Evolutionary conservation across 2,113 vertebrate species (phyloP).

Genomic region (Charina bottae): DNA sequence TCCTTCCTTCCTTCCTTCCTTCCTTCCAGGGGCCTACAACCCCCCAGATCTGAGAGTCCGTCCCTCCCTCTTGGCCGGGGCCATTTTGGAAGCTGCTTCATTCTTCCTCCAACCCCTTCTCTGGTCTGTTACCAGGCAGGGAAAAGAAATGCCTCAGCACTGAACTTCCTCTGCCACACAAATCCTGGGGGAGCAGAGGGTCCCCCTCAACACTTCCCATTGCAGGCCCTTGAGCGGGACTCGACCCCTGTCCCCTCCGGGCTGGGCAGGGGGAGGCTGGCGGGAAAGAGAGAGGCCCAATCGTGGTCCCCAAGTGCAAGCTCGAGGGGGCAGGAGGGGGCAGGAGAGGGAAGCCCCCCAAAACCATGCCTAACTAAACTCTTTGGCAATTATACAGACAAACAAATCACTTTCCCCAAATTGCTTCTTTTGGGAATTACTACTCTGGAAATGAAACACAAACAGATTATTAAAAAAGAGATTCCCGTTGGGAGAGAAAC

Average conservation of each 20-base stretch:
- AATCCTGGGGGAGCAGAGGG: not conserved
- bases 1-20: not conserved
- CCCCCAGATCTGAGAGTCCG: too few relatives aligned
- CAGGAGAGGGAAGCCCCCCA: conserved; percentile 21
- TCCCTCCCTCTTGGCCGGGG: too few relatives aligned
- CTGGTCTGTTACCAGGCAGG: too few relatives aligned
- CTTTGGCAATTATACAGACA: conserved; percentile 88
- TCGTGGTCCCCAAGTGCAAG: not conserved
- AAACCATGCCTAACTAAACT: conserved; percentile 80
- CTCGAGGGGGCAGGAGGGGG: conserved; percentile 58
- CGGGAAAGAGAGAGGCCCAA: not conserved
- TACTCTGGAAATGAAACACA: conserved; percentile 93
- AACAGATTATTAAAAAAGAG: conserved; percentile 96
- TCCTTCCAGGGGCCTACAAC: not conserved
- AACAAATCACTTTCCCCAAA: conserved; percentile 92
- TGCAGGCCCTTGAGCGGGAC: not conserved
- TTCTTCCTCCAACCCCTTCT: too few relatives aligned
- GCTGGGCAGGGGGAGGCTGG: not conserved
- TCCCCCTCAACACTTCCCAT: not conserved
- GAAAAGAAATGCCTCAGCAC: too few relatives aligned
- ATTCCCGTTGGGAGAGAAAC: conserved; percentile 87
- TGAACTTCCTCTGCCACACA: too few relatives aligned
- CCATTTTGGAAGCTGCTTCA: too few relatives aligned
- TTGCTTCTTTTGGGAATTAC: conserved; percentile 91
- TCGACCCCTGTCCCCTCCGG: not conserved